Evolutionary conservation across 2,797 vertebrate species (phyloP).

Genomic region (Spinus pinus): DNA sequence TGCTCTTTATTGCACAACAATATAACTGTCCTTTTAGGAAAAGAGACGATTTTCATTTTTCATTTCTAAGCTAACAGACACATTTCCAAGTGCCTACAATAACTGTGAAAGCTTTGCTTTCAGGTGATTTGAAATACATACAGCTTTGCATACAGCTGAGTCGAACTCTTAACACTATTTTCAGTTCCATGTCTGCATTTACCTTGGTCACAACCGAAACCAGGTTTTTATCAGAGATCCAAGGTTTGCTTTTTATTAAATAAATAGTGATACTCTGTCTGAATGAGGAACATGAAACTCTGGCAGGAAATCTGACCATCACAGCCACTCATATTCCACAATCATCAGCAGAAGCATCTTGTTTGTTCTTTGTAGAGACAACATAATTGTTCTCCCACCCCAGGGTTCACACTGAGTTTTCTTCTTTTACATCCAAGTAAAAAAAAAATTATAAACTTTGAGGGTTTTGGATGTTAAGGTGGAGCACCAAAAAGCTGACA

Average conservation of each 20-base stretch:
- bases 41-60: slow-evolving; percentile 61
- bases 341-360: background rate
- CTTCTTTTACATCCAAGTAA: background rate
- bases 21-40: slow-evolving; percentile 43
- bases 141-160: background rate
- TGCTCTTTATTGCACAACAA: slow-evolving; percentile 65
- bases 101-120: slow-evolving; percentile 7
- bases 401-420: background rate
- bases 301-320: background rate
- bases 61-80: slow-evolving; percentile 48
- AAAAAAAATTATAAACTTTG: background rate
- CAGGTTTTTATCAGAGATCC: background rate
- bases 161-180: background rate
- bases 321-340: fast-evolving
- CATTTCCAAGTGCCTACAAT: background rate
- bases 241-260: slow-evolving; percentile 2
- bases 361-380: background rate
- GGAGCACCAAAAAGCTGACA: fast-evolving
- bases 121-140: background rate
- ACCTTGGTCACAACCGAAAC: background rate
- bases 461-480: background rate
- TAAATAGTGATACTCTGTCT: background rate
- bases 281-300: background rate
- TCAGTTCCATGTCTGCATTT: background rate
- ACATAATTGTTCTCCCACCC: fast-evolving